Evolutionary conservation across 2,113 vertebrate genomes (phyloP), one percentile per base, ranked within the genome.

Genomic region (Gavia stellata): DNA sequence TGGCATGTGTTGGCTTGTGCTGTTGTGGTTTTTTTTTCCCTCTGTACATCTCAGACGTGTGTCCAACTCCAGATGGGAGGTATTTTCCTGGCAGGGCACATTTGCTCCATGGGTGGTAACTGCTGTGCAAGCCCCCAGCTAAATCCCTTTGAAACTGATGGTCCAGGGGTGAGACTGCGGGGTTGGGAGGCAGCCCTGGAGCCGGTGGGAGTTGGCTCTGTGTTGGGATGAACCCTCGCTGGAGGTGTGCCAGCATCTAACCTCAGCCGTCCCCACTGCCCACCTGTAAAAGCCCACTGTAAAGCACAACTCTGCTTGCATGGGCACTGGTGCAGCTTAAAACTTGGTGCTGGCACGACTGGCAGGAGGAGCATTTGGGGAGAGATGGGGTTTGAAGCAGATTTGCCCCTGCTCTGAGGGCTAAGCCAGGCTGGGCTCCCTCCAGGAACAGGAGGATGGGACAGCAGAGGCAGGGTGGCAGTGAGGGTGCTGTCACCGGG

Each of bases 271-370:
- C 31, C 58, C 50, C 53, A 49, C 45, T 6, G 6, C 21, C 26
- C 71, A 19, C 56, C 25, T 52, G 33, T 14, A 62, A 49, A 33
- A 36, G 9, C 58, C 42, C 26, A 12, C 25, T 47, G 33, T 26
- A 49, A 40, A 67, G 29, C 24, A 29, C 50, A 24, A 4, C 44
- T 67, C 47, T 79, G 38, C 20, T 38, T 58, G 42, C 53, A 29
- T 0, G 12, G 49, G 34, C 0, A 1, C 63, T 62, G 42, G 3
- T 53, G 40, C 59, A 71, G 50, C 81, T 85, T 56, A n/a, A 62
- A 81, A 67, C n/a, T 28, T 18, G 65, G 17, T 59, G 28, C 42
- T 88, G 78, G 47, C 38, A 67, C 0, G 0, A 38, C 1, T 31
- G 7, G 33, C 61, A 62, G 45, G 31, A 85, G 42, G 33, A 77